Conservation (phyloP, 2,113 vertebrate species). For the zebrafish (Danio rerio) region GRCz12tu NC_133183.1:34566501-34567000, state of each 20-base stretch:
- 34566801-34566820: not conserved
- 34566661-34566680: rapidly evolving
- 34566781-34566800: not conserved
- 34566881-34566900: not conserved
- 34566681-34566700: rapidly evolving
- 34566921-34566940: no score
- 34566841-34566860: not conserved
- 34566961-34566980: not conserved
- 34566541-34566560: not conserved
- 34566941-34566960: not conserved
- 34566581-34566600: not conserved
- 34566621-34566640: not conserved
- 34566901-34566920: no score
- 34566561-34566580: not conserved
- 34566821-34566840: not conserved
- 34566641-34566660: not conserved
- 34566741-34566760: not conserved
- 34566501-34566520: not conserved
- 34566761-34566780: not conserved
- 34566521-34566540: not conserved
- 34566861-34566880: not conserved
- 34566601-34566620: not conserved
- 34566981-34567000: not conserved
- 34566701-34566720: not conserved
- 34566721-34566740: not conserved